Percentiles rank a stretch among this genome's conserved stretches.
phyloP scores from a whole-genome alignment of 2,888 invertebrate species.

The Andricus curvator region DNA sequence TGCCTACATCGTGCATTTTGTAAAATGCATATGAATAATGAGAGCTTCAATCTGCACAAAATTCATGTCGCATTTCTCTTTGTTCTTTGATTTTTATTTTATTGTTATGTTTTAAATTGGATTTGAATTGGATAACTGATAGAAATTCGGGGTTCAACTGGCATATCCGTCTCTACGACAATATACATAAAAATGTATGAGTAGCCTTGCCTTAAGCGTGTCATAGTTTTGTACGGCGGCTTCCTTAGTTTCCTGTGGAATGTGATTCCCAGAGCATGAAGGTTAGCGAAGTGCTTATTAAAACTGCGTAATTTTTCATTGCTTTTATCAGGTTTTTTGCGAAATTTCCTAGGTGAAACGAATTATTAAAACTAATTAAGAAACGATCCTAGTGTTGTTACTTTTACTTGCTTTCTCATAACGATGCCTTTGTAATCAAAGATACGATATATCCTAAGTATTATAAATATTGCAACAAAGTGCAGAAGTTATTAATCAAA shows the following conservation, averaged over 20 bases:
- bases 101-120: neutral
- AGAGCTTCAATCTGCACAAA: slow-evolving; percentile 29
- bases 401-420: slow-evolving; percentile 39
- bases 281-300: slow-evolving; percentile 1
- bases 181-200: slow-evolving; percentile 27
- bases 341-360: slow-evolving; percentile 37
- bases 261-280: slow-evolving; percentile 8
- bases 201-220: slow-evolving; percentile 32
- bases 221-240: slow-evolving; percentile 38
- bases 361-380: slow-evolving; percentile 40
- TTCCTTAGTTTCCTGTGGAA: slow-evolving; percentile 23
- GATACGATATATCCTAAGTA: slow-evolving; percentile 30
- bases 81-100: neutral
- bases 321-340: slow-evolving; percentile 31
- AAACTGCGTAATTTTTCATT: slow-evolving; percentile 10
- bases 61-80: neutral
- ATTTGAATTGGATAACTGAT: neutral
- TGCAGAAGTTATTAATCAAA: slow-evolving; percentile 32
- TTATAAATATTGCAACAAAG: slow-evolving; percentile 39
- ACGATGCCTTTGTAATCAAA: slow-evolving; percentile 40
- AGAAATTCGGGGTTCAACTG: slow-evolving; percentile 29
- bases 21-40: slow-evolving; percentile 29
- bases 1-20: slow-evolving; percentile 29
- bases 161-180: slow-evolving; percentile 34
- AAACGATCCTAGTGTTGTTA: slow-evolving; percentile 41